Conservation (phyloP, 92 coral and sea anemone genomes). For the Hydrozoanthus gracilis region DNA sequence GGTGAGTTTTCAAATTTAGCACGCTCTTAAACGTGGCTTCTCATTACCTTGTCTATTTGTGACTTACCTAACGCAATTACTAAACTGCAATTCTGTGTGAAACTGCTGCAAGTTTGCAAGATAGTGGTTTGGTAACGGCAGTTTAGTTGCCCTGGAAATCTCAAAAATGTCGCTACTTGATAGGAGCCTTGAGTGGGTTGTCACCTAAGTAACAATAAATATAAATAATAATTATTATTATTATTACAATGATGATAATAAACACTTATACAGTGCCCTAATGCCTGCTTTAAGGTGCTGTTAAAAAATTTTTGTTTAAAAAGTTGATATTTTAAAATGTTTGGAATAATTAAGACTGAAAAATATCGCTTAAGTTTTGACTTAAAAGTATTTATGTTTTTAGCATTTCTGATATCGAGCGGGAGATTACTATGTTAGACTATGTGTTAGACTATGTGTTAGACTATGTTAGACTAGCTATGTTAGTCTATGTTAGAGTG, state of each 20-base stretch:
- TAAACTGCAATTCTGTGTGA: constrained; percentile 82
- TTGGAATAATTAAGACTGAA: no score
- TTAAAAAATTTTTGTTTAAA: no score
- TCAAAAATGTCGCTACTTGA: constrained; percentile 69
- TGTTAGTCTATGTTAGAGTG: no score
- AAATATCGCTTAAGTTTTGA: no score
- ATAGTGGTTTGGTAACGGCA: constrained; percentile 21
- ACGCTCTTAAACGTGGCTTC: no score
- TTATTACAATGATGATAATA: neutral
- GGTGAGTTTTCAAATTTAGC: no score
- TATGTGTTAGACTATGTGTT: no score
- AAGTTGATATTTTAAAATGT: no score
- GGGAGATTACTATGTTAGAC: no score
- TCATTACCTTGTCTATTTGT: neutral
- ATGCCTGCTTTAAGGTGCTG: neutral
- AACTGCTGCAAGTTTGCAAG: constrained; percentile 76
- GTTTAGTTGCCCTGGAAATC: constrained; percentile 48
- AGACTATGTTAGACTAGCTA: no score
- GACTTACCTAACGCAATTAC: constrained; percentile 56
- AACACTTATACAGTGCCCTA: neutral
- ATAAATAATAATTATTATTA: neutral
- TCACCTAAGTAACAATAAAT: constrained; percentile 56
- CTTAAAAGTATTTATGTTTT: no score
- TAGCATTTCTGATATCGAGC: no score
- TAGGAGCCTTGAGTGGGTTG: constrained; percentile 79